Base-by-base conservation (phyloP, 2,113 vertebrate species). In the Mobula hypostoma region DNA sequence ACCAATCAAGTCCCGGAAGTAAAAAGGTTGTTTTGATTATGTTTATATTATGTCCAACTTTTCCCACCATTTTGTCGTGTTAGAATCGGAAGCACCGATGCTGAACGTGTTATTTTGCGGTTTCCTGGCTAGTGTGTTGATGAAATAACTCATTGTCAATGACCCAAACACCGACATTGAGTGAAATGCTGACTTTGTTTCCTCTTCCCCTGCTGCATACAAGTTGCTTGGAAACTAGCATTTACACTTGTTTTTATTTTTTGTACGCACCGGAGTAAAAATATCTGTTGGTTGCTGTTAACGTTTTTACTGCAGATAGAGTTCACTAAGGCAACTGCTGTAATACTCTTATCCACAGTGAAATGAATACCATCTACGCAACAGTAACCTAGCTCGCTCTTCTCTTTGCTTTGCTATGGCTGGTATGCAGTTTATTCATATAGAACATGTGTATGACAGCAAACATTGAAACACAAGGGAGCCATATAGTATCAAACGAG, bases 321-420 rank as follows among this genome's bases (percentile, higher is more conserved):
- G 32, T 24, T 11, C 66, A 74, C 19, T 93, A 40, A 66, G 40
- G 12, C 36, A 93, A 48, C 32, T 48, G 36, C 14, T 21, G 21
- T 93, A 48, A 36, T 74, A 93, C 72, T 24, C 68, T 74, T 48
- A 68, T 19, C 24, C 40, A 19, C 8, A 70, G 66, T 36, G 29
- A 91, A 91, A 91, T 70, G 29, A 92, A 92, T 92, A 92, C n/a
- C 68, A 72, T 21, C 36, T 48, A 7, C 21, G 11, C 66, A 1
- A 92, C 63, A 72, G 17, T 40, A 93, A 74, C 68, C 5, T 19
- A 93, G 32, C 21, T 93, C 74, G 90, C 14, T 24, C 36, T 63
- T 63, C 14, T 72, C 90, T 48, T 72, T 93, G 32, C 90, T 48
- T 72, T 93, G 68, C 66, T 72, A 93, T 74, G 90, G 68, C 24